These are phyloP conservation scores for Thera obeliscata DNA, from an alignment of 2,888 invertebrate genomes.

Conservation along the genomic window DNA sequence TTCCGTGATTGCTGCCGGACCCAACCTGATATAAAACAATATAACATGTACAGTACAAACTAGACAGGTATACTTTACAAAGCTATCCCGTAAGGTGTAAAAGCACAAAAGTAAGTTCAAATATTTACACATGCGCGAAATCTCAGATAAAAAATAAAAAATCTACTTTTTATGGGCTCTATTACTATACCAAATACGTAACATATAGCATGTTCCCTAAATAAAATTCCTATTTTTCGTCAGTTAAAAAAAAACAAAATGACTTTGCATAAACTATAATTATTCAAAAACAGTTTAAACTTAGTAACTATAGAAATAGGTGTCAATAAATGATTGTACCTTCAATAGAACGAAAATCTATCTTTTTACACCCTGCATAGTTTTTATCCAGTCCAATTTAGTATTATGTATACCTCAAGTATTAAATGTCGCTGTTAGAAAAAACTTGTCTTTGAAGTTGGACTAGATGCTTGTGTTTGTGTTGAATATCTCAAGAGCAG, in stretches of 20 bases:
- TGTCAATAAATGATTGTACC: no score
- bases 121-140: background rate
- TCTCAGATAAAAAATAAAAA: no score
- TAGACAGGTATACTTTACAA: slow-evolving; percentile 1
- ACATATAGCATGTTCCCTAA: no score
- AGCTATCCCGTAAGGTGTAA: background rate
- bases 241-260: no score
- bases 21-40: slow-evolving; percentile 15
- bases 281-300: no score
- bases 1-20: slow-evolving; percentile 50
- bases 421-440: slow-evolving; percentile 30
- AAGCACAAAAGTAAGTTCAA: background rate
- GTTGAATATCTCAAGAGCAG: slow-evolving; percentile 16
- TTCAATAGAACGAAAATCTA: no score
- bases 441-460: slow-evolving; percentile 37
- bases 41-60: background rate
- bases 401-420: background rate
- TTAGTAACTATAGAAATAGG: no score
- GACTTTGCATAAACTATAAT: no score
- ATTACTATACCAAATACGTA: no score
- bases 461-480: slow-evolving; percentile 27
- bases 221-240: no score
- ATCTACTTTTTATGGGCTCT: no score
- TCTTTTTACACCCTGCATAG: background rate
- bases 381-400: background rate